Evolutionary conservation across 2,113 vertebrate species (phyloP).

Genomic region (Gracilinanus agilis): DNA sequence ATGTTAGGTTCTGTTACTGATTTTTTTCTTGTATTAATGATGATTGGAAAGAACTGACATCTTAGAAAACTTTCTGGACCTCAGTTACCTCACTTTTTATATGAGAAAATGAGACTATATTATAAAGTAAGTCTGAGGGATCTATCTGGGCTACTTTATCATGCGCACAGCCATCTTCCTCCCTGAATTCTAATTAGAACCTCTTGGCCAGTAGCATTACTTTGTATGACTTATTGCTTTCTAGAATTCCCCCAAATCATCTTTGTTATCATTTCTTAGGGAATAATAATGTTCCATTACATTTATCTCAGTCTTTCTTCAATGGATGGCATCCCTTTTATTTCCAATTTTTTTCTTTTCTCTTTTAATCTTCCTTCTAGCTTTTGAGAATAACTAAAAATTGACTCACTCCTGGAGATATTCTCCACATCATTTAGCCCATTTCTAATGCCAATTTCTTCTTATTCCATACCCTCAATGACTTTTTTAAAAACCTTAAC

Average conservation of each 20-base stretch:
- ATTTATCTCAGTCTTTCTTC: too few relatives aligned
- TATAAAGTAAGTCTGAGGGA: not conserved
- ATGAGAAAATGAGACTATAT: not conserved
- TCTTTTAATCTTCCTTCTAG: not conserved
- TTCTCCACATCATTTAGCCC: not conserved
- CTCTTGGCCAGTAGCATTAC: not conserved
- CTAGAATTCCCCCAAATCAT: not conserved
- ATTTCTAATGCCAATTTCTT: not conserved
- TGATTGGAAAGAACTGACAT: not conserved
- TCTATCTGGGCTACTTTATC: not conserved
- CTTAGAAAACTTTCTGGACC: not conserved
- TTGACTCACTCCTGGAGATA: not conserved
- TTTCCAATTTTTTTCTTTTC: not conserved
- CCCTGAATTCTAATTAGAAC: not conserved
- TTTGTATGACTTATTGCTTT: not conserved
- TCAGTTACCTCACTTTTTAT: not conserved
- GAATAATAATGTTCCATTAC: too few relatives aligned
- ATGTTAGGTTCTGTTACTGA: not conserved
- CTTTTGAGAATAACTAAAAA: not conserved
- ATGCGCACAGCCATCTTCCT: not conserved
- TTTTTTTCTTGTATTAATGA: not conserved
- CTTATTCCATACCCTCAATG: not conserved
- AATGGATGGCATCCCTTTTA: not conserved
- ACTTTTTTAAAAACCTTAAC: not conserved
- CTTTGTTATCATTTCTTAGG: not conserved